Conservation (phyloP, 1,140 invertebrate genomes). For the Pseudobourletiella spinata region DNA sequence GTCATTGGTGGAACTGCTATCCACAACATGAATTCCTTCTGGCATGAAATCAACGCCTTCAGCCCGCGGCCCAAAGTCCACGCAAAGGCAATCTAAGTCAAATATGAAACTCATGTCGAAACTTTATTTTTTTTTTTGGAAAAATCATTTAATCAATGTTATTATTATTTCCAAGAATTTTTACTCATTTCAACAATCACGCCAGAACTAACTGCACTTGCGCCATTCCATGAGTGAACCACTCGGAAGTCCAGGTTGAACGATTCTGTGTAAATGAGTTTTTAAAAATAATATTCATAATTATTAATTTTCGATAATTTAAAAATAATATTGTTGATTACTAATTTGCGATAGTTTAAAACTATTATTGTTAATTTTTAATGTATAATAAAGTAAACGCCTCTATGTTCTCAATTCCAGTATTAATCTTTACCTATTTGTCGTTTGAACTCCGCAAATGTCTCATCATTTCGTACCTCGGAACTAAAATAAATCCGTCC, state of each 20-base stretch:
- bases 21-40: conserved; percentile 76
- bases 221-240: background rate
- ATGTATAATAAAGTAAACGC: no score
- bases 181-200: background rate
- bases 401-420: no score
- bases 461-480: background rate
- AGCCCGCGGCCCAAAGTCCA: background rate
- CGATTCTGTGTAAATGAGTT: background rate
- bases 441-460: background rate
- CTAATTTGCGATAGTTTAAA: no score
- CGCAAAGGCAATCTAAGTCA: background rate
- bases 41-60: conserved; percentile 54
- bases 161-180: no score
- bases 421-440: no score
- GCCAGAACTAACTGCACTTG: background rate
- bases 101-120: background rate
- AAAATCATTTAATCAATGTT: background rate
- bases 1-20: conserved; percentile 83
- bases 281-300: background rate
- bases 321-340: no score
- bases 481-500: background rate
- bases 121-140: background rate
- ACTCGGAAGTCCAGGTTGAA: background rate
- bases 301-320: no score
- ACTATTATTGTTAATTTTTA: no score